Evolutionary conservation across 2,797 vertebrate species (phyloP).

Genomic region (Sebastiscus tertius): DNA sequence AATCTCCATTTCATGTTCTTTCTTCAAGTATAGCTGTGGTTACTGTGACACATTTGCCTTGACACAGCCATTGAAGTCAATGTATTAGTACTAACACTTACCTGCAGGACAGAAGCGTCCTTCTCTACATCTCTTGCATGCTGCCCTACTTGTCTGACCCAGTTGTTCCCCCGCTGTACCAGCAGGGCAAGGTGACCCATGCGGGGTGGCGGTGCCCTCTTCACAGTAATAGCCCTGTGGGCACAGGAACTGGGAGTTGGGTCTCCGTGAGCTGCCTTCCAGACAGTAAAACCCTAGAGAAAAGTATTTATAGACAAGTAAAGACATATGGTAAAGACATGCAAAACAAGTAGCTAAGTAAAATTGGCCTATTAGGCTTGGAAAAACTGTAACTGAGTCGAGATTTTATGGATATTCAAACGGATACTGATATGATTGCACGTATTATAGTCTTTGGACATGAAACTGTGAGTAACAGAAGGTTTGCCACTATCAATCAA

Average conservation of each 20-base stretch:
- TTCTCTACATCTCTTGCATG: slow-evolving; percentile 86
- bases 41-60: background rate
- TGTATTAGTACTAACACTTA: slow-evolving; percentile 55
- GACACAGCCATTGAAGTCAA: slow-evolving; percentile 1
- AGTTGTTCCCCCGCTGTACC: slow-evolving; percentile 87
- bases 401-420: background rate
- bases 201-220: slow-evolving; percentile 83
- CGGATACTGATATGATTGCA: background rate
- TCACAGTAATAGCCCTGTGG: slow-evolving; percentile 88
- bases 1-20: slow-evolving; percentile 6
- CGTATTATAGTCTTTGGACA: background rate
- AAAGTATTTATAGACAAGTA: slow-evolving; percentile 47
- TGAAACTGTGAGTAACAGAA: background rate
- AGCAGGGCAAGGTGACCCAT: slow-evolving; percentile 86
- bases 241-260: slow-evolving; percentile 84
- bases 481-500: background rate
- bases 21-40: background rate
- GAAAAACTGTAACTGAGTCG: background rate
- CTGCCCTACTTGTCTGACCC: slow-evolving; percentile 88
- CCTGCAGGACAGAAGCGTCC: slow-evolving; percentile 88
- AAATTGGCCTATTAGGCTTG: background rate
- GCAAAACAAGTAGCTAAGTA: background rate
- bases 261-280: slow-evolving; percentile 83
- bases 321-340: background rate
- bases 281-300: slow-evolving; percentile 87